Evolutionary conservation across 2,797 vertebrate genomes (phyloP).

Genomic region (Sarcoramphus papa): DNA sequence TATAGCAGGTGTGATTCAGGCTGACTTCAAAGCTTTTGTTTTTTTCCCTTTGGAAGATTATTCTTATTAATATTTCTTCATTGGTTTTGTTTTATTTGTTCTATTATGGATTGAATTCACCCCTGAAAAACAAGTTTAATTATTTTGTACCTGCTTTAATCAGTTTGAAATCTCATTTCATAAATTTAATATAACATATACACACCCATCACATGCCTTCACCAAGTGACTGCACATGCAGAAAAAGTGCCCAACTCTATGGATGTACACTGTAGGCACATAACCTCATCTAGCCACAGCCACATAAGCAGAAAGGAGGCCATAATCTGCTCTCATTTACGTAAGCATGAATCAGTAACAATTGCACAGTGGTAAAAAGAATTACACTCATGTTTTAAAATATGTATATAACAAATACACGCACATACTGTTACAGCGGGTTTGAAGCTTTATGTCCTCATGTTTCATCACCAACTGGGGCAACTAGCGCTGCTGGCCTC

Average conservation of each 20-base stretch:
- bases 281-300: neutral
- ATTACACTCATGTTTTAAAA: fast-evolving
- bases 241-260: fast-evolving
- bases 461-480: neutral
- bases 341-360: neutral
- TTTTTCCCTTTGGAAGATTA: neutral
- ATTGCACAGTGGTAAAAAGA: neutral
- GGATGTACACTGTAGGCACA: neutral
- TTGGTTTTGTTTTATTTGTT: neutral
- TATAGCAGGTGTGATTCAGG: neutral
- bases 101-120: neutral
- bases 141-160: neutral
- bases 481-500: neutral
- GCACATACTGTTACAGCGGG: neutral
- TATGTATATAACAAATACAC: neutral
- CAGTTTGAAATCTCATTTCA: neutral
- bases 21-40: neutral
- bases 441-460: neutral
- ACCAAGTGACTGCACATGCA: neutral
- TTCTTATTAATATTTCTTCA: neutral
- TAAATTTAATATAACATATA: neutral
- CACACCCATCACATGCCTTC: neutral
- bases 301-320: neutral
- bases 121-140: neutral
- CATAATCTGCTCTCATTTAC: neutral